These are phyloP conservation scores for Pipistrellus nathusii DNA, from an alignment of 2,797 vertebrate species.

Conservation along the genomic window DNA sequence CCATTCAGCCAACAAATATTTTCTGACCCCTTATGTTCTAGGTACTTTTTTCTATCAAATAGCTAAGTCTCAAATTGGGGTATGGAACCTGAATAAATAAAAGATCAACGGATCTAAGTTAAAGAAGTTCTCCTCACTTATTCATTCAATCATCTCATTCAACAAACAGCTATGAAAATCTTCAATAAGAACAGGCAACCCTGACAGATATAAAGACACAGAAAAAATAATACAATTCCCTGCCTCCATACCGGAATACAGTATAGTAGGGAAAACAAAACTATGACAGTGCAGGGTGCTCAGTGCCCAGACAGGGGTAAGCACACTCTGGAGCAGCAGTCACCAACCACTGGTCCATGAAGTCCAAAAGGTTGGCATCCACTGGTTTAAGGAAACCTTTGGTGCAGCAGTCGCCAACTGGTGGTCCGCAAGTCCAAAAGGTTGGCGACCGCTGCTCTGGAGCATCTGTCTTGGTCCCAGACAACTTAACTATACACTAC, in stretches of 20 bases:
- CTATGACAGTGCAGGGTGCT: background rate
- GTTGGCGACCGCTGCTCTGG: too few species aligned
- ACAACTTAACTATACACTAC: background rate
- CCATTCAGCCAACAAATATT: conserved; percentile 14
- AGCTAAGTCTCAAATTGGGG: background rate
- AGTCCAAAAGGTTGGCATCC: too few species aligned
- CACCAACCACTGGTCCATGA: too few species aligned
- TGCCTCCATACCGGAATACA: background rate
- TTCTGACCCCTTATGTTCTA: background rate
- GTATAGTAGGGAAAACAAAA: background rate
- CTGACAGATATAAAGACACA: background rate
- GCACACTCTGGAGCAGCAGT: background rate
- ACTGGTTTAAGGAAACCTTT: too few species aligned
- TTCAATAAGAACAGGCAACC: background rate
- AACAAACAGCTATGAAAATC: conserved; percentile 22
- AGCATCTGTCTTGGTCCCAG: background rate
- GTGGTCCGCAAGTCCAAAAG: too few species aligned
- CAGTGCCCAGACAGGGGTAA: background rate
- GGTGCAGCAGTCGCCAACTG: too few species aligned
- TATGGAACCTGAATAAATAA: conserved; percentile 41
- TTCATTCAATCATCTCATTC: background rate
- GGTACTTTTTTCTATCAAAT: conserved; percentile 13
- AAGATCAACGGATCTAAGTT: background rate
- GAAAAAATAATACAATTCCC: background rate
- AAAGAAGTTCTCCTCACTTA: background rate